These are phyloP conservation scores for Sclerurus mexicanus DNA, from an alignment of 2,113 vertebrate genomes.

Conservation along the genomic window DNA sequence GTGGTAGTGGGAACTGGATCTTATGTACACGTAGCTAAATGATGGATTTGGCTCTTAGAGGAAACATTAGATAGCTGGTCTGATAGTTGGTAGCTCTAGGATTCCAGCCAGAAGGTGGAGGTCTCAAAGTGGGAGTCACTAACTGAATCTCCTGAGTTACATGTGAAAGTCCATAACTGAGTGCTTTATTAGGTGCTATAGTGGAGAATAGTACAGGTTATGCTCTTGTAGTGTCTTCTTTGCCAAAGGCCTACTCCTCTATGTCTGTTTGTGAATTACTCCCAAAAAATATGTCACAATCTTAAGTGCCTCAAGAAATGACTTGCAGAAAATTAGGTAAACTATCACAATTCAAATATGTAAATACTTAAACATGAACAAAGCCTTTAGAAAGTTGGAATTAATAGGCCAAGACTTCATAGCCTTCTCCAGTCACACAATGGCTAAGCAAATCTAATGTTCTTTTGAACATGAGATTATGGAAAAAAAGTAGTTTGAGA, in stretches of 20 bases:
- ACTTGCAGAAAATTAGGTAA: background rate
- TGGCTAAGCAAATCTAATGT: background rate
- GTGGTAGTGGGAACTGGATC: background rate
- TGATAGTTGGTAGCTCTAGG: background rate
- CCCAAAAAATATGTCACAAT: background rate
- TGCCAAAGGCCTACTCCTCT: background rate
- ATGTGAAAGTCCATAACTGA: background rate
- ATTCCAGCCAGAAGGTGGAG: background rate
- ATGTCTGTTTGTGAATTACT: background rate
- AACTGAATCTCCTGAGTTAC: background rate
- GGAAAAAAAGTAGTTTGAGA: background rate
- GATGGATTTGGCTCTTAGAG: background rate
- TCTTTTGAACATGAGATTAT: background rate
- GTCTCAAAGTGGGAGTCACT: background rate
- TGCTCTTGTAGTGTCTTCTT: background rate
- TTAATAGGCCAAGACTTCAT: background rate
- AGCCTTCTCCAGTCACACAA: background rate
- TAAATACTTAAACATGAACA: background rate
- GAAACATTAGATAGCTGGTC: background rate
- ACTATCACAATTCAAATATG: background rate
- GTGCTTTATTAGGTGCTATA: background rate
- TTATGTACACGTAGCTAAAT: accelerated
- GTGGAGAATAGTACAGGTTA: background rate
- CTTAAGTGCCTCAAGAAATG: background rate
- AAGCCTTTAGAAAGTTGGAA: background rate